Evolutionary conservation across 1,140 invertebrate species (phyloP), one percentile per base, ranked within the genome.

Genomic region (Drosophila santomea): DNA sequence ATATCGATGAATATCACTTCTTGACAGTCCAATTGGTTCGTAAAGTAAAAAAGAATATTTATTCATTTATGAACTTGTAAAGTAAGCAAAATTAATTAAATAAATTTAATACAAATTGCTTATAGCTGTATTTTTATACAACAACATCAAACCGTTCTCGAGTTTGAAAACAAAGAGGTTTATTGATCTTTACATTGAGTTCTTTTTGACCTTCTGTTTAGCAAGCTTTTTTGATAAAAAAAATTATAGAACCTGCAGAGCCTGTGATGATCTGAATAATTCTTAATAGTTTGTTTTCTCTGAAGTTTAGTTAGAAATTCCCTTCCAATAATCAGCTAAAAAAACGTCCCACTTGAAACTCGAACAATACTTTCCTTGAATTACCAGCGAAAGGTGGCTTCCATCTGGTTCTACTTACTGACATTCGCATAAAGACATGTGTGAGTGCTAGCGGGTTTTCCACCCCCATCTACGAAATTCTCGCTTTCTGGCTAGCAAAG

Each of bases 331-430:
- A 6, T 28, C 8, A 10, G 32, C 32, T 32, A 32, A 32, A 32
- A 32, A 32, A 32, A 32, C 2, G 32, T 32, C 2, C 32, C 32
- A 32, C 32, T n/a, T 23, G 14, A 59, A 15, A 20, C 3, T 14
- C n/a, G 3, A 63, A 35, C 38, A 60, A 25, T 60, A 44, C 38
- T 60, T 60, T 62, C 7, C 38, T 11, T 63, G 20, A 43, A 45
- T 41, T 23, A 32, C 15, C 14, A 36, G 45, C 28, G 36, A 66
- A 66, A 68, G 64, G 47, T 35, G 51, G 64, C 23, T 68, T 67
- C 61, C 52, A 72, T 72, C 67, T 72, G 23, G 66, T 55, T 67
- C 43, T 57, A 71, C 64, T 69, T 71, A 57, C 43, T 57, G 51
- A 11, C 41, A 57, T 71, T 69, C 64, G 36, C 35, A 5, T 57